Percentiles rank a stretch among this genome's conserved stretches.
phyloP scores from a whole-genome alignment of 2,888 invertebrate genomes.

The Campoplex nolae region DNA sequence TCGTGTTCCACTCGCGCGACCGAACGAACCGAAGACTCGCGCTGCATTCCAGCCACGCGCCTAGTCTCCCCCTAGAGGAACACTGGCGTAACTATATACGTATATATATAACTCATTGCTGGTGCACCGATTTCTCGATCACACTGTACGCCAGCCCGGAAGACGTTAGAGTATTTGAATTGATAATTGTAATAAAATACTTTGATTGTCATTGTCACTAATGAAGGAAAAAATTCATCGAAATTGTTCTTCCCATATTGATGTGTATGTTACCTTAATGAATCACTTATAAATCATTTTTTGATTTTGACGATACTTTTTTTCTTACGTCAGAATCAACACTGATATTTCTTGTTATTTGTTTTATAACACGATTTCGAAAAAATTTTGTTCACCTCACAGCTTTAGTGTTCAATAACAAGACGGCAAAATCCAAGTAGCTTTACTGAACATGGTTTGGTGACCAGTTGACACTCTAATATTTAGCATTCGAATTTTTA shows the following conservation, averaged over 20 bases:
- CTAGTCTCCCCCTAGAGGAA: slow-evolving; percentile 76
- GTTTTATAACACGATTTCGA: background rate
- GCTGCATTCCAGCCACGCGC: slow-evolving; percentile 84
- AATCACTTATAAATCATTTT: background rate
- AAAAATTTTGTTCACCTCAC: no score
- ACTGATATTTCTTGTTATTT: background rate
- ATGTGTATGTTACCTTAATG: background rate
- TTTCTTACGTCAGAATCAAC: background rate
- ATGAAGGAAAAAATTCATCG: background rate
- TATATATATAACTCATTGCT: slow-evolving; percentile 22
- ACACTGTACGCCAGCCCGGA: background rate
- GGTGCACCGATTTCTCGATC: slow-evolving; percentile 26
- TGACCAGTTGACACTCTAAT: no score
- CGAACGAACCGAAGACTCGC: slow-evolving; percentile 72
- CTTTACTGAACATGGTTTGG: no score
- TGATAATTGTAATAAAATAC: background rate
- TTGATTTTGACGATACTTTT: background rate
- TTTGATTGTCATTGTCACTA: background rate
- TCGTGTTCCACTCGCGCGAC: slow-evolving; percentile 78
- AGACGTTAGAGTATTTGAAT: background rate
- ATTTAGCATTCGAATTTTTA: background rate
- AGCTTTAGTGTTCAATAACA: no score
- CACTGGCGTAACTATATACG: slow-evolving; percentile 78
- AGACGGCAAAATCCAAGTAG: no score
- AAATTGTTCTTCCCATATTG: background rate